Conservation (phyloP, 2,113 vertebrate species). For the Oceanites oceanicus region DNA sequence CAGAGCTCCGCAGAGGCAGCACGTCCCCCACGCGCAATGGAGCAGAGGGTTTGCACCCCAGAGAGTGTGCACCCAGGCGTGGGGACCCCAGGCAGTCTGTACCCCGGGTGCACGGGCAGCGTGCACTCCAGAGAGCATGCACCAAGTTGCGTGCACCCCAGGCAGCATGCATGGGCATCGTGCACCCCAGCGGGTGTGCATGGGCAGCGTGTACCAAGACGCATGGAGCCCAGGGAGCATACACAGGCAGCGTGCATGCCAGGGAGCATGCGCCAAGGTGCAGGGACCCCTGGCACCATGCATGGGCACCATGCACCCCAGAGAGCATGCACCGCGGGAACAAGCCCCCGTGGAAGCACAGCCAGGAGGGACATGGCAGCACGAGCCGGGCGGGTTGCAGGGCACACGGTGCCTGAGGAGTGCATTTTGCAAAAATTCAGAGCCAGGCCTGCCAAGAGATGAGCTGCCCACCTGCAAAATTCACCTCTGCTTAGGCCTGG, state of each 20-base stretch:
- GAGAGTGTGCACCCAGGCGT: too few relatives aligned
- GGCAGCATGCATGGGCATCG: too few relatives aligned
- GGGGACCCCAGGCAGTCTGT: too few relatives aligned
- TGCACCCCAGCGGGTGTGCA: neutral
- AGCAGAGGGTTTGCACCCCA: neutral
- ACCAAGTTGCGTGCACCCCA: neutral
- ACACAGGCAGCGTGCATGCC: neutral
- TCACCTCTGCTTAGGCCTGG: neutral
- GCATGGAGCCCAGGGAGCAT: neutral
- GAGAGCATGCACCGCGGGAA: neutral
- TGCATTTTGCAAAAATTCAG: neutral
- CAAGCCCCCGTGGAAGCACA: too few relatives aligned
- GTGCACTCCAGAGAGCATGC: neutral
- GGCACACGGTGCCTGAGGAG: neutral
- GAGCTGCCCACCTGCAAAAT: neutral
- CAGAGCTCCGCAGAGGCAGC: neutral
- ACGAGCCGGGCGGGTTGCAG: neutral
- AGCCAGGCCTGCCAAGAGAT: too few relatives aligned
- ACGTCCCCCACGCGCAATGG: too few relatives aligned
- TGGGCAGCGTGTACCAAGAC: neutral
- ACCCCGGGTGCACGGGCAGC: neutral
- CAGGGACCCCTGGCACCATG: neutral
- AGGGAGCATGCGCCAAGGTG: too few relatives aligned
- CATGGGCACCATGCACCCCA: neutral
- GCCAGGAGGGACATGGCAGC: neutral